Base-by-base conservation (phyloP, 2,113 vertebrate species). In the Ceratotherium simum region DNA sequence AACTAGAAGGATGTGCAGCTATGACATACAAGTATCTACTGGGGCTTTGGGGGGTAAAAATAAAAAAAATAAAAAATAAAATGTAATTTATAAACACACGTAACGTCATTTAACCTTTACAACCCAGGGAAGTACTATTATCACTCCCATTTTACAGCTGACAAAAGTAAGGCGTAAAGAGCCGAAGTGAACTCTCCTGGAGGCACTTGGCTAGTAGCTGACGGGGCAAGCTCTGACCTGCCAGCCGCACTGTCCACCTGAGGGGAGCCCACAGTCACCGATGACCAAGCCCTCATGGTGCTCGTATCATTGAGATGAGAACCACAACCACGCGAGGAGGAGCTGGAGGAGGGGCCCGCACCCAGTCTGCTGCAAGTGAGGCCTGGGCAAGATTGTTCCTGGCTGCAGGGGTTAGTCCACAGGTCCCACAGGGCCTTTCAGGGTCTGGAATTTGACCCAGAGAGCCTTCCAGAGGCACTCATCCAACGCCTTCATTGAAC, bases 311-410 rank as follows among this genome's bases (percentile, higher is more conserved):
- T 14, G 6, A 80, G 20, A 95, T 60, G 1, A 21, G 17, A 80
- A 81, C 25, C 82, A 27, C 21, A 33, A 17, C 33, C n/a, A 2
- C 0, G 0, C 6, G 4, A 69, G 39, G n/a, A 11, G 5, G 48
- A 42, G 42, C 42, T 42, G 42, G 42, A 21, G 65, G 48, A 48
- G 23, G 79, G 39, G 58, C 39, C 33, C 27, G 10, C 2, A 33
- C 8, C 16, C 54, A 33, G 31, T 7, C 46, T 20, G 18, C 11
- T 1, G 0, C 0, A 7, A 25, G 72, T 3, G 9, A 60, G n/a
- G 29, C 48, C 36, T 8, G n/a, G 60, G n/a, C 21, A 72, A 60
- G 39, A n/a, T 65, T 2, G 27, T 16, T 91, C 25, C 39, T 6
- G 21, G 88, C 51, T 9, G 6, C 31, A 25, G 69, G 33, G 39